These are phyloP conservation scores for Bubalus kerabau DNA, from an alignment of 2,113 vertebrate species.

Conservation along the genomic window DNA sequence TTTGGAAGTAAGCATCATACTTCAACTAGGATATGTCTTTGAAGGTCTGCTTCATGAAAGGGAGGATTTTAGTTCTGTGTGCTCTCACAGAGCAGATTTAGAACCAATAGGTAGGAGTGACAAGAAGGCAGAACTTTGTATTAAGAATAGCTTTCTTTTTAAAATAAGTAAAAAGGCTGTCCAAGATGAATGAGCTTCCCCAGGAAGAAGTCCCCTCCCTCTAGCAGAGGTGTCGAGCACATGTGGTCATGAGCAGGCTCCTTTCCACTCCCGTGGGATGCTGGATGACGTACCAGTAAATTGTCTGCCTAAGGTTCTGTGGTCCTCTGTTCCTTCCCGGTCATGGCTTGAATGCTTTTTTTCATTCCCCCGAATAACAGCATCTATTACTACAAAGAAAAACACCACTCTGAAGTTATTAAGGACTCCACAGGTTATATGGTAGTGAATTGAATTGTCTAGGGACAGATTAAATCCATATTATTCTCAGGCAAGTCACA, in stretches of 20 bases:
- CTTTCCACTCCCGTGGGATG: not conserved
- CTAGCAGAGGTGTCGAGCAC: fast-evolving
- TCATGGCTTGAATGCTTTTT: not conserved
- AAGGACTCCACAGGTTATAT: not conserved
- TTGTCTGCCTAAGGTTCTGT: not conserved
- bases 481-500: not conserved
- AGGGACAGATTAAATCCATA: not conserved
- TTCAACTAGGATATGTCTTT: not conserved
- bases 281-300: not conserved
- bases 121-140: not conserved
- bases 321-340: not conserved
- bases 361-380: not conserved
- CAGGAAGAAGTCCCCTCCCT: not conserved
- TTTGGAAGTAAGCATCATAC: not conserved
- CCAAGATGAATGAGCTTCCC: not conserved
- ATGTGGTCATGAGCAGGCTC: not conserved
- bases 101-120: not conserved
- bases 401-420: not conserved
- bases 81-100: not conserved
- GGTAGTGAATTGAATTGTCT: not conserved
- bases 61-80: not conserved
- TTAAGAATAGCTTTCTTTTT: not conserved
- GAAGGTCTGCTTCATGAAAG: not conserved
- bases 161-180: not conserved
- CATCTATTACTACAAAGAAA: not conserved